phyloP scores from a whole-genome alignment of 2,888 invertebrate genomes.

The Mesochorus sp. region DNA sequence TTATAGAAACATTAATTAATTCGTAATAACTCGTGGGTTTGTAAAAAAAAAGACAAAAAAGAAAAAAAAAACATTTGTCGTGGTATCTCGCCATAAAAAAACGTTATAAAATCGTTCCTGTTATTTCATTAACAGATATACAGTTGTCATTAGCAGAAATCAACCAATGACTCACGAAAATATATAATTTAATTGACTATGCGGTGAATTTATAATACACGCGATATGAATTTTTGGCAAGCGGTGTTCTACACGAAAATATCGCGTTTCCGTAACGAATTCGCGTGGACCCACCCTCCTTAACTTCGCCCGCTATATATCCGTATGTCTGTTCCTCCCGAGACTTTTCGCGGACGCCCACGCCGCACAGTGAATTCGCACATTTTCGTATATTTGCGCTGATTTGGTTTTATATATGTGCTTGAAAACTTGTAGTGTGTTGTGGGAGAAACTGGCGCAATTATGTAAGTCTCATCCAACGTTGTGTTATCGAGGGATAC shows the following conservation, averaged over 20 bases:
- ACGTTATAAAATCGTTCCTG: no score
- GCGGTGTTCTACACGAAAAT: background rate
- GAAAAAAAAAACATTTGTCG: no score
- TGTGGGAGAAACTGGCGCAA: background rate
- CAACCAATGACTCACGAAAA: background rate
- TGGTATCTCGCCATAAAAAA: no score
- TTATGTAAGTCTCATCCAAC: slow-evolving; percentile 44
- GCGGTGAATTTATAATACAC: background rate
- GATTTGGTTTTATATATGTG: slow-evolving; percentile 10
- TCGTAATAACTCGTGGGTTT: no score
- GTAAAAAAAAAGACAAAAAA: no score
- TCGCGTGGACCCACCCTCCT: slow-evolving; percentile 2
- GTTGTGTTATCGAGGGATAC: slow-evolving; percentile 1
- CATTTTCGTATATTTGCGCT: background rate
- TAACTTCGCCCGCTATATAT: background rate
- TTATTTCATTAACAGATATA: no score
- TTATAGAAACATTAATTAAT: no score
- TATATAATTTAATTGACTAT: background rate
- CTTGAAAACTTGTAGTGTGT: background rate
- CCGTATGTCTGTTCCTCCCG: background rate
- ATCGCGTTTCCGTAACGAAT: slow-evolving; percentile 46
- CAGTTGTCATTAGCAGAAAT: no score
- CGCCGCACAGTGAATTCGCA: slow-evolving; percentile 7
- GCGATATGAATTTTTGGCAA: slow-evolving; percentile 36
- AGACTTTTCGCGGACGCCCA: slow-evolving; percentile 1